Conservation (phyloP, 2,113 vertebrate genomes). For the Pachycephala philippinensis region DNA sequence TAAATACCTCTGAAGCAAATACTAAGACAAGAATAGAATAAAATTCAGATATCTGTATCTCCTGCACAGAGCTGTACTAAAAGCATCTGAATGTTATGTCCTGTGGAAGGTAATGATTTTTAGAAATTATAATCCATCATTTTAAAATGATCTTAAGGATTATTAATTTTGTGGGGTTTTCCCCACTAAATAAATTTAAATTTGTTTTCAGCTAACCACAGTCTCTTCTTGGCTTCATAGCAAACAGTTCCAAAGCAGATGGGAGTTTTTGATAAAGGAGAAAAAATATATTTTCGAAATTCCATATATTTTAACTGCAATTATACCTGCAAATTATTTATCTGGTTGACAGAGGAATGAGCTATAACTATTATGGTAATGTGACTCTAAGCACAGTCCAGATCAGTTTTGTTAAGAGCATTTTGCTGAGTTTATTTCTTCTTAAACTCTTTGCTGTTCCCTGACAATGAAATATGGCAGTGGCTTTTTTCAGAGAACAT, state of each 20-base stretch:
- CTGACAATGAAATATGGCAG: background rate
- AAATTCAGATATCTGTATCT: background rate
- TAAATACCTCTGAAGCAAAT: background rate
- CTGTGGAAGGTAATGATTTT: background rate
- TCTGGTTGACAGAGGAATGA: background rate
- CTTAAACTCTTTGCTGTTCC: background rate
- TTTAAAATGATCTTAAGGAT: background rate
- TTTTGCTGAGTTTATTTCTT: background rate
- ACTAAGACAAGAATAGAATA: background rate
- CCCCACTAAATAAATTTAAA: background rate
- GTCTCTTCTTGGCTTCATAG: background rate
- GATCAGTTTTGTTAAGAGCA: background rate
- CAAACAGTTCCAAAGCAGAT: background rate
- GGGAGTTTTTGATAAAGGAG: background rate
- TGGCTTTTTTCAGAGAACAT: background rate
- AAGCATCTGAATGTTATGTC: background rate
- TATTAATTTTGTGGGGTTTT: rapidly evolving
- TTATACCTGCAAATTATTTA: background rate
- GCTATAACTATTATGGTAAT: background rate
- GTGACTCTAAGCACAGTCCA: background rate
- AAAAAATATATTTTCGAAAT: background rate
- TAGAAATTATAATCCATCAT: background rate
- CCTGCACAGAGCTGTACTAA: background rate
- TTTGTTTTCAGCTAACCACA: background rate
- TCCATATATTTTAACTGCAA: background rate